Percentiles rank a stretch among this genome's conserved stretches.
Conservation (phyloP, 2,113 vertebrate genomes). For the Antechinus stuartii region DNA sequence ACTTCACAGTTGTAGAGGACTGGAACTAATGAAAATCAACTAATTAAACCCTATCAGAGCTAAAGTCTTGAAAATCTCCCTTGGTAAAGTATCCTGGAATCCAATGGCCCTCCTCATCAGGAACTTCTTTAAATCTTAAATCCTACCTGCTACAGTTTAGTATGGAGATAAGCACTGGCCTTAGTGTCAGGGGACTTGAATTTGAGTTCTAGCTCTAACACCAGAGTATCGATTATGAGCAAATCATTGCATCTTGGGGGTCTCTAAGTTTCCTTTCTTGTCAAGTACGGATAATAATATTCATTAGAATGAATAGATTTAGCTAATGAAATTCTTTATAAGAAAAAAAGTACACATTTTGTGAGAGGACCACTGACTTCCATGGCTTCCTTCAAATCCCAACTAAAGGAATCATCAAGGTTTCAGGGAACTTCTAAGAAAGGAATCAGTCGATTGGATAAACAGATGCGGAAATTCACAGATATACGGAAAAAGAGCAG, state of each 20-base stretch:
- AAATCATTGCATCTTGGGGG: neutral
- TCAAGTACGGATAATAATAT: neutral
- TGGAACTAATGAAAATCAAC: conserved; percentile 59
- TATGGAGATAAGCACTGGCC: neutral
- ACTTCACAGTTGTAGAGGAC: conserved; percentile 48
- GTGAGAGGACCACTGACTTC: neutral
- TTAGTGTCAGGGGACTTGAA: neutral
- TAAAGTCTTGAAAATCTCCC: conserved; percentile 45
- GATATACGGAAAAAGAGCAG: conserved; percentile 96
- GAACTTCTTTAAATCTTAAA: conserved; percentile 60
- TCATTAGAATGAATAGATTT: neutral
- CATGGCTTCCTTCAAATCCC: neutral
- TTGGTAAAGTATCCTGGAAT: conserved; percentile 59
- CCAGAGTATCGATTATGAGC: neutral
- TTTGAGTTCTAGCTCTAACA: neutral
- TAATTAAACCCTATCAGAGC: neutral
- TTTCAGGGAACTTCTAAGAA: conserved; percentile 95
- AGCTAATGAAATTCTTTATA: neutral
- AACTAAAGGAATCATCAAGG: conserved; percentile 11
- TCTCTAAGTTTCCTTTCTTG: too few relatives aligned
- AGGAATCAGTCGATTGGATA: conserved; percentile 96
- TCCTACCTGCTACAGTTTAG: conserved; percentile 49
- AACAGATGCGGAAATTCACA: conserved; percentile 97
- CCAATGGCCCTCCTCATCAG: conserved; percentile 54
- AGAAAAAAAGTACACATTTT: neutral